Evolutionary conservation across 1,140 invertebrate genomes (phyloP).

Genomic region (Pseudoatta argentina): DNA sequence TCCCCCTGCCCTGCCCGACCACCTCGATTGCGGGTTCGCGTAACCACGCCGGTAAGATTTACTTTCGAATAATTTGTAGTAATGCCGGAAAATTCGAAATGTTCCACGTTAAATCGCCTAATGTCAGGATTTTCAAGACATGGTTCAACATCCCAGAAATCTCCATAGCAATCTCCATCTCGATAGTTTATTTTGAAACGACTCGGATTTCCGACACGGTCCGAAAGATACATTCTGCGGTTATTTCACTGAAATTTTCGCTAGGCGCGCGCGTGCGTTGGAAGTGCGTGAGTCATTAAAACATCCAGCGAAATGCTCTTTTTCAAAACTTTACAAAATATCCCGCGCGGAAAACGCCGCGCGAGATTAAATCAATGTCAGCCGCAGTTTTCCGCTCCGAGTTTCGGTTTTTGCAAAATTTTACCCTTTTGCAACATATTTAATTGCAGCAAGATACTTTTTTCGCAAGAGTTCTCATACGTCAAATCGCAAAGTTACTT

Average conservation of each 20-base stretch:
- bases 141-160: slow-evolving; percentile 13
- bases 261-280: not conserved
- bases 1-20: not conserved
- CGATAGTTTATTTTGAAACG: slow-evolving; percentile 25
- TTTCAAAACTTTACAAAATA: slow-evolving; percentile 22
- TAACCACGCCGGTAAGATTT: not conserved
- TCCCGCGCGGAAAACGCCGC: slow-evolving; percentile 17
- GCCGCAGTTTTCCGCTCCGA: not conserved
- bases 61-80: slow-evolving; percentile 46
- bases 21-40: not conserved
- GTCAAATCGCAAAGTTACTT: not conserved
- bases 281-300: slow-evolving; percentile 28
- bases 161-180: slow-evolving; percentile 33
- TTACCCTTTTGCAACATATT: not conserved
- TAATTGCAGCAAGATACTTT: not conserved
- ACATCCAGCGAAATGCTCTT: slow-evolving; percentile 15
- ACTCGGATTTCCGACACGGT: not conserved
- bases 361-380: slow-evolving; percentile 49
- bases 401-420: slow-evolving; percentile 6
- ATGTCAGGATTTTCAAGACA: not conserved
- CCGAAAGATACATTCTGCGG: not conserved
- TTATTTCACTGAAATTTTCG: slow-evolving; percentile 17
- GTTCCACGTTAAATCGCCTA: not conserved
- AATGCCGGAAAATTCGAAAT: slow-evolving; percentile 23
- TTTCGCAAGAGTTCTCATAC: not conserved